Conservation (phyloP, 2,113 vertebrate genomes). For the Sinocyclocheilus anshuiensis region DNA sequence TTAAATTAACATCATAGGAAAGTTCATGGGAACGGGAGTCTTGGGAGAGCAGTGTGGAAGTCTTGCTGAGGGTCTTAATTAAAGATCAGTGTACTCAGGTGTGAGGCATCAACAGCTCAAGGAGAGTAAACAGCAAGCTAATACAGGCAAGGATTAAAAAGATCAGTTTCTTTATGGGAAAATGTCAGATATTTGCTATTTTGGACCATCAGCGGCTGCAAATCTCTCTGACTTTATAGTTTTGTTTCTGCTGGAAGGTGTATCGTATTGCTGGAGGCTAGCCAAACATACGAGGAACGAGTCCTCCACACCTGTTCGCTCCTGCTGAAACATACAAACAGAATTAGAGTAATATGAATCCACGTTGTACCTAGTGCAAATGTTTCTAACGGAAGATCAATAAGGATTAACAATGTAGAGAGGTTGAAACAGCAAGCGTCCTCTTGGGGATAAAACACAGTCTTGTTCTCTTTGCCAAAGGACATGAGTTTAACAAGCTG, state of each 20-base stretch:
- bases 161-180: constrained; percentile 17
- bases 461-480: constrained; percentile 18
- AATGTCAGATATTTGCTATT: constrained; percentile 31
- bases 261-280: not conserved
- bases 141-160: constrained; percentile 16
- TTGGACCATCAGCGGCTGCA: not conserved
- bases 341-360: constrained; percentile 19
- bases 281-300: not conserved
- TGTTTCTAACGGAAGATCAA: constrained; percentile 45
- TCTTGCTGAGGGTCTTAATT: constrained; percentile 31
- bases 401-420: constrained; percentile 50
- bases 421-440: constrained; percentile 25
- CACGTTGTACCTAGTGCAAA: constrained; percentile 22
- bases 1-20: not conserved
- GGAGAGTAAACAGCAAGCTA: constrained; percentile 21
- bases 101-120: constrained; percentile 13
- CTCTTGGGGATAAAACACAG: constrained; percentile 37
- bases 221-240: not conserved
- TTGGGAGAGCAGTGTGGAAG: not conserved
- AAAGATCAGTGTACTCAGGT: constrained; percentile 20
- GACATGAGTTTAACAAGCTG: constrained; percentile 47
- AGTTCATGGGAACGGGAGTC: not conserved
- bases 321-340: constrained; percentile 13
- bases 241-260: not conserved
- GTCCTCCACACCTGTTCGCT: not conserved